Evolutionary conservation across 2,113 vertebrate genomes (phyloP).

Genomic region (Chloropsis hardwickii): DNA sequence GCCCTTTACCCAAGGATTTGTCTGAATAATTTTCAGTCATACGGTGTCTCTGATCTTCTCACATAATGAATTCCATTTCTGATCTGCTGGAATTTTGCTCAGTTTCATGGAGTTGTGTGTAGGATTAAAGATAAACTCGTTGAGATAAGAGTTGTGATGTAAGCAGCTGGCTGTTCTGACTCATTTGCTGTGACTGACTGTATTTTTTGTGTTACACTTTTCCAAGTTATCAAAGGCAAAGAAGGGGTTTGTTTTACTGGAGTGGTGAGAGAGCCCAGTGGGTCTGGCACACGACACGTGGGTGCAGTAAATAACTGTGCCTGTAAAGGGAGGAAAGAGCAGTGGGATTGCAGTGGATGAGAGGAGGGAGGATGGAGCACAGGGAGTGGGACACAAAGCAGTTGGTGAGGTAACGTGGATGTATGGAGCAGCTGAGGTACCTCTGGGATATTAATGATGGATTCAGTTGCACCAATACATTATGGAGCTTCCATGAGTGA

Average conservation of each 20-base stretch:
- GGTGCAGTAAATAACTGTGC: not conserved
- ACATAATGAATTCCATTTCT: not conserved
- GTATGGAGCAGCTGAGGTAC: not conserved
- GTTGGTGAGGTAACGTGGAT: accelerated
- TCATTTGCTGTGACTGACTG: not conserved
- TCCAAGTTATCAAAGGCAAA: not conserved
- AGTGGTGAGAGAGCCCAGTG: too few relatives aligned
- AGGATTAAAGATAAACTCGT: not conserved
- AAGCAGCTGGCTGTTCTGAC: not conserved
- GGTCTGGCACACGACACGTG: accelerated
- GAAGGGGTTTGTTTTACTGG: not conserved
- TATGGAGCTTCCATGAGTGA: not conserved
- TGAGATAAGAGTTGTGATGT: not conserved
- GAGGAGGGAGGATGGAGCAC: too few relatives aligned
- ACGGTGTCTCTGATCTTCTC: not conserved
- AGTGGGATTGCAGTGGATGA: not conserved
- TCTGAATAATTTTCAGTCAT: not conserved
- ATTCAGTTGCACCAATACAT: not conserved
- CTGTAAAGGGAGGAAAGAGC: not conserved
- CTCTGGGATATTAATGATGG: not conserved
- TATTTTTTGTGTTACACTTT: not conserved
- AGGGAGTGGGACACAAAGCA: accelerated
- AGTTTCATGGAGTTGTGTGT: not conserved
- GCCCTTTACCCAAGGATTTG: not conserved
- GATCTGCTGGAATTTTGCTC: not conserved